Conservation (phyloP, 2,113 vertebrate genomes). For the Stigmatopora nigra region DNA sequence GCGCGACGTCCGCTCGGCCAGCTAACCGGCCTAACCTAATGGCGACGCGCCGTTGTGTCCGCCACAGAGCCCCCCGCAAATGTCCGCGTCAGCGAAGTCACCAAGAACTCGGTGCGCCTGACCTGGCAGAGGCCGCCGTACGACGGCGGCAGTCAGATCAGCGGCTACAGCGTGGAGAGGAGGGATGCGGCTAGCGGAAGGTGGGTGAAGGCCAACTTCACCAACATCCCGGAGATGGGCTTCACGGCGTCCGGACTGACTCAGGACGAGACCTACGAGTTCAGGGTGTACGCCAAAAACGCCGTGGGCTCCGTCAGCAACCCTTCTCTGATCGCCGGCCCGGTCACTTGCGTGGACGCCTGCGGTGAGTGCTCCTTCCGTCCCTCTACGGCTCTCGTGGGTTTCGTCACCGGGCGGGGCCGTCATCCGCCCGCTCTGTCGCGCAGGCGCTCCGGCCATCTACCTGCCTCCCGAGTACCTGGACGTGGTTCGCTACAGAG, state of each 20-base stretch:
- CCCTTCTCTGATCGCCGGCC: slow-evolving; percentile 87
- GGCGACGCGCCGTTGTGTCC: slow-evolving; percentile 18
- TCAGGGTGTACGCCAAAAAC: slow-evolving; percentile 91
- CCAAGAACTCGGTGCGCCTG: slow-evolving; percentile 84
- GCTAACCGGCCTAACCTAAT: too few species aligned
- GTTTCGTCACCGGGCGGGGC: too few species aligned
- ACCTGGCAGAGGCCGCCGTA: slow-evolving; percentile 89
- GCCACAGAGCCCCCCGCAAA: slow-evolving; percentile 87
- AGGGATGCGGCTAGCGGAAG: slow-evolving; percentile 84
- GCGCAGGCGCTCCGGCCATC: too few species aligned
- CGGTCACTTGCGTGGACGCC: slow-evolving; percentile 85
- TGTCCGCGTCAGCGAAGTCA: slow-evolving; percentile 82
- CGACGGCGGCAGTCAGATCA: slow-evolving; percentile 95
- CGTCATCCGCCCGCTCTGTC: too few species aligned
- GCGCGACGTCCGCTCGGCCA: too few species aligned
- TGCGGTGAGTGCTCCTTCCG: slow-evolving; percentile 74
- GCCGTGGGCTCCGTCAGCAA: slow-evolving; percentile 89
- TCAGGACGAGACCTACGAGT: slow-evolving; percentile 88
- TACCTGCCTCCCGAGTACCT: too few species aligned
- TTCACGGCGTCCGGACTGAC: slow-evolving; percentile 86
- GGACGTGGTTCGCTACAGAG: too few species aligned
- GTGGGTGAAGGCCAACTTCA: slow-evolving; percentile 96
- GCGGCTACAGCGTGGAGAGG: slow-evolving; percentile 89
- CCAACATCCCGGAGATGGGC: slow-evolving; percentile 87
- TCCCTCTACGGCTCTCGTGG: background rate